phyloP scores from a whole-genome alignment of 2,797 vertebrate species.

The Melanotaenia pygmaea region DNA sequence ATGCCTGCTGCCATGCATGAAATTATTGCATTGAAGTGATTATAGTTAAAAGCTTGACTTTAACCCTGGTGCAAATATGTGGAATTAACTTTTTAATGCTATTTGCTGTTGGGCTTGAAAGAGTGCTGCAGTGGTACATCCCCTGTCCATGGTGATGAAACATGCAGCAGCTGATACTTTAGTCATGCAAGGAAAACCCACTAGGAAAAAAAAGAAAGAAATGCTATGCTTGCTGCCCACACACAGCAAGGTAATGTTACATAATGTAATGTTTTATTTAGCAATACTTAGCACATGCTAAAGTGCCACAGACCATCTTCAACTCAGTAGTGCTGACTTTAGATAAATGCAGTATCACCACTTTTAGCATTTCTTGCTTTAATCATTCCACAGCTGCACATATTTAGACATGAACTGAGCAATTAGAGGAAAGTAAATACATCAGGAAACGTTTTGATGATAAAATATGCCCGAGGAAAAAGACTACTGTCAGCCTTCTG shows the following conservation, averaged over 20 bases:
- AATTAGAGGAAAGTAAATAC: not conserved
- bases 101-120: not conserved
- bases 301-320: too few relatives aligned
- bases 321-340: too few relatives aligned
- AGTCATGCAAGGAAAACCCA: not conserved
- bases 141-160: slow-evolving; percentile 65
- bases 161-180: not conserved
- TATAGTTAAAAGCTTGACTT: slow-evolving; percentile 14
- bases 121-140: not conserved
- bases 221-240: not conserved
- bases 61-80: slow-evolving; percentile 19
- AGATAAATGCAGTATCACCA: not conserved
- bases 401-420: not conserved
- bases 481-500: not conserved
- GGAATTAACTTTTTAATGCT: not conserved
- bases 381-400: not conserved
- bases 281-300: not conserved
- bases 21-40: not conserved
- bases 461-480: not conserved
- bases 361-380: not conserved
- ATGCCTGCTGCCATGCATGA: slow-evolving; percentile 3
- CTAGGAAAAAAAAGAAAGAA: not conserved
- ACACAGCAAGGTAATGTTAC: slow-evolving; percentile 1
- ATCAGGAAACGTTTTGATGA: not conserved
- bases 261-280: slow-evolving; percentile 1